phyloP scores from a whole-genome alignment of 1,140 invertebrate genomes.

The Drosophila equinoxialis region DNA sequence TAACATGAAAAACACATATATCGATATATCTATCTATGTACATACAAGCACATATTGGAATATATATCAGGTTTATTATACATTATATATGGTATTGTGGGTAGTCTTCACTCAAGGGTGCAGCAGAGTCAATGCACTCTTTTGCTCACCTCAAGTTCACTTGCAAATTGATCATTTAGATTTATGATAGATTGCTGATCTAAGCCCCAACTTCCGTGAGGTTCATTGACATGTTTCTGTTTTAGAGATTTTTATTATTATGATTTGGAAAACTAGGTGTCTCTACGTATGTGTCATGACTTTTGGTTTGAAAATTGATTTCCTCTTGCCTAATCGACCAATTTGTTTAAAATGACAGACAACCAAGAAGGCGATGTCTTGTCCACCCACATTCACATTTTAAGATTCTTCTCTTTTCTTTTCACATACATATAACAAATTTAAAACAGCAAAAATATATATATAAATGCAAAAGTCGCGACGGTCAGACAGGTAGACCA shows the following conservation, averaged over 20 bases:
- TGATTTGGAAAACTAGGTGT: constrained; percentile 4
- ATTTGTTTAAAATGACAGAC: constrained; percentile 69
- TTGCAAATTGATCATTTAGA: constrained; percentile 76
- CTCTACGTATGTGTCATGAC: constrained; percentile 30
- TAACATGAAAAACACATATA: constrained; percentile 24
- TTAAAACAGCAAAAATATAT: neutral
- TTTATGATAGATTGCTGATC: constrained; percentile 66
- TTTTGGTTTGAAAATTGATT: constrained; percentile 41
- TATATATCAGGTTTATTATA: constrained; percentile 9
- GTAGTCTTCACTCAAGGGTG: constrained; percentile 45
- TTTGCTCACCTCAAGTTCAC: constrained; percentile 62
- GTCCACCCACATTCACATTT: constrained; percentile 56
- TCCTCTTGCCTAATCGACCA: constrained; percentile 70
- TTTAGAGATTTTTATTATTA: constrained; percentile 8
- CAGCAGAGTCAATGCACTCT: constrained; percentile 65
- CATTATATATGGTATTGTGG: constrained; percentile 3
- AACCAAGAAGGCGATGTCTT: constrained; percentile 17
- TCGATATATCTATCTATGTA: neutral
- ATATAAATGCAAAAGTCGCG: neutral
- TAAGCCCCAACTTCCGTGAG: constrained; percentile 55
- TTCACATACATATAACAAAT: neutral
- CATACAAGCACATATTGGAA: neutral
- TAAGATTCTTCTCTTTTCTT: constrained; percentile 17
- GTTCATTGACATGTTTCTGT: constrained; percentile 66
- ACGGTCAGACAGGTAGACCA: constrained; percentile 10